A percentile compares a stretch with the other conserved stretches of the same genome.
Conservation (phyloP, 64 coral and sea anemone genomes). For the Astreopora myriophthalma region DNA sequence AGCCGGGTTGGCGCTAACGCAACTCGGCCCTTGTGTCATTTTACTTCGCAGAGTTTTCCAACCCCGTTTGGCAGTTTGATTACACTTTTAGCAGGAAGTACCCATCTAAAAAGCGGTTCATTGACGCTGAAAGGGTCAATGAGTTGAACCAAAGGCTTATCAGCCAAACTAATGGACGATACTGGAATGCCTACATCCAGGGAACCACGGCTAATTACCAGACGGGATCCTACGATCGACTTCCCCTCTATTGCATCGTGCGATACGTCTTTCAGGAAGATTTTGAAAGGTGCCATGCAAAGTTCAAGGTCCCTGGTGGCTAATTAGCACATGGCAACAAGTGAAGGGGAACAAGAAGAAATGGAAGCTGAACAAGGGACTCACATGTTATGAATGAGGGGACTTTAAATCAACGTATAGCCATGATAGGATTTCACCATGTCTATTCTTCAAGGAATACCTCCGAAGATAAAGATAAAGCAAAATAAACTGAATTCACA, state of each 20-base stretch:
- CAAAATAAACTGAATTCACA: no score
- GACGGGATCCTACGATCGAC: not conserved
- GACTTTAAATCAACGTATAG: no score
- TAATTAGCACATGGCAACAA: not conserved
- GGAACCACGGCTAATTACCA: conserved; percentile 74
- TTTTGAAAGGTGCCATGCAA: conserved; percentile 4
- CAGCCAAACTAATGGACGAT: conserved; percentile 67
- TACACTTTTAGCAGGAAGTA: conserved; percentile 82
- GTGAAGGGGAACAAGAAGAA: no score
- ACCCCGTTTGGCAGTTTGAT: conserved; percentile 66
- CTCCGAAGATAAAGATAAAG: no score
- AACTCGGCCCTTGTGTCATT: not conserved
- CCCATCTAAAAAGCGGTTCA: conserved; percentile 71
- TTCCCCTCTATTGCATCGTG: conserved; percentile 35
- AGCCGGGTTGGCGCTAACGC: no score
- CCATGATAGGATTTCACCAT: no score
- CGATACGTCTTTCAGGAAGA: conserved; percentile 27
- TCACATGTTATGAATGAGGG: no score
- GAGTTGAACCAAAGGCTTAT: conserved; percentile 81
- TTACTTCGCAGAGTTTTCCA: conserved; percentile 57
- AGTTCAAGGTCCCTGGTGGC: conserved; percentile 6
- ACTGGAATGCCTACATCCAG: conserved; percentile 58
- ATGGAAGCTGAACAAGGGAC: no score
- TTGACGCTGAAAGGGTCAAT: conserved; percentile 76
- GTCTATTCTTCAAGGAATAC: no score